These are phyloP conservation scores for Mechanitis messenoides DNA, from an alignment of 2,888 invertebrate genomes.

Conservation along the genomic window DNA sequence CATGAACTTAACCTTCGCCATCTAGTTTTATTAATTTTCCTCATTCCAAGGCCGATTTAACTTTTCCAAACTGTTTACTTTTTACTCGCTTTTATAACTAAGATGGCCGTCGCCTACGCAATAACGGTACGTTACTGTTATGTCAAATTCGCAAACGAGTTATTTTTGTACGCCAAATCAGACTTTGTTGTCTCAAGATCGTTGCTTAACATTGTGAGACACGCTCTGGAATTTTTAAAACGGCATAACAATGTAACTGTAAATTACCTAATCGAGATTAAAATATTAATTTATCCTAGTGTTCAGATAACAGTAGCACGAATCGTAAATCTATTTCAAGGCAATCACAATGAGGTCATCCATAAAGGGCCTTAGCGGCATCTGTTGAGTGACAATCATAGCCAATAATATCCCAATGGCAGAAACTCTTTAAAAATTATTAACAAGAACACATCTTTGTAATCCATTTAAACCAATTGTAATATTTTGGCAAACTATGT, in stretches of 20 bases:
- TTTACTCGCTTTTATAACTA: slow-evolving; percentile 11
- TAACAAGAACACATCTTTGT: too few species aligned
- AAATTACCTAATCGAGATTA: slow-evolving; percentile 18
- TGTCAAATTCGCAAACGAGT: slow-evolving; percentile 56
- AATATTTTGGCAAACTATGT: too few species aligned
- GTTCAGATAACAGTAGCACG: slow-evolving; percentile 60
- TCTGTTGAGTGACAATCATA: slow-evolving; percentile 52
- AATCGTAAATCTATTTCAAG: slow-evolving; percentile 74
- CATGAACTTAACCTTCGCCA: slow-evolving; percentile 40
- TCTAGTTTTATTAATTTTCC: slow-evolving; percentile 21
- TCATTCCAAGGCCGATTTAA: slow-evolving; percentile 30
- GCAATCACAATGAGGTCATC: slow-evolving; percentile 69
- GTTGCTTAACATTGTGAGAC: slow-evolving; percentile 1
- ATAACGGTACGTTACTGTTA: slow-evolving; percentile 68
- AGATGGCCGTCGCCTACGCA: slow-evolving; percentile 55
- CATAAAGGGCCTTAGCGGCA: slow-evolving; percentile 64
- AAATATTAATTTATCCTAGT: slow-evolving; percentile 36
- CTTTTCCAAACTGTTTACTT: slow-evolving; percentile 3
- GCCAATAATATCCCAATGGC: slow-evolving; percentile 7
- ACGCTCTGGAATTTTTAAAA: neutral
- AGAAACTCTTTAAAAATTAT: too few species aligned
- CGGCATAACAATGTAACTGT: neutral
- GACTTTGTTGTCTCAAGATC: slow-evolving; percentile 17
- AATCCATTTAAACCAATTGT: too few species aligned
- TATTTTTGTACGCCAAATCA: slow-evolving; percentile 60